phyloP scores from a whole-genome alignment of 92 coral and sea anemone genomes.

The Montipora capitata region DNA sequence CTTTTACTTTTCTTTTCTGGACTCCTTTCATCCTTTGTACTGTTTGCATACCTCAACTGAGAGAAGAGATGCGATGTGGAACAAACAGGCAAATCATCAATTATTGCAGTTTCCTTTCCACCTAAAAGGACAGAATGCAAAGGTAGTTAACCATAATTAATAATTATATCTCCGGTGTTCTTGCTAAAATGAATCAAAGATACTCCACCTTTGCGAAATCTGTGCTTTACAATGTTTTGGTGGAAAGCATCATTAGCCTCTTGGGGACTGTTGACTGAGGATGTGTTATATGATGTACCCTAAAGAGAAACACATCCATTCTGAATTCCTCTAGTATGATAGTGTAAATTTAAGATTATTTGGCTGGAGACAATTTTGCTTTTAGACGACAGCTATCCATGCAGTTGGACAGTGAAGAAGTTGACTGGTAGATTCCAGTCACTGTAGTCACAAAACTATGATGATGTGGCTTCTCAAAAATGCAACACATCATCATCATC shows the following conservation, averaged over 20 bases:
- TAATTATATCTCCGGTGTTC: slow-evolving; percentile 33
- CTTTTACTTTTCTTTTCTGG: no score
- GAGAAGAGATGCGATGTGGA: slow-evolving; percentile 38
- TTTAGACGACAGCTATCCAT: no score
- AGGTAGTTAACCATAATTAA: background rate
- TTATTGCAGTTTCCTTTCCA: background rate
- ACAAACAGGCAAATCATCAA: slow-evolving; percentile 10
- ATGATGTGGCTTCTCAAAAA: no score
- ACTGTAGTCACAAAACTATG: no score
- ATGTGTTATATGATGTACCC: background rate
- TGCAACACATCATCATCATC: no score
- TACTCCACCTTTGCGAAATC: slow-evolving; percentile 4
- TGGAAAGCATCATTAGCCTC: background rate
- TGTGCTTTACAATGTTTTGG: background rate
- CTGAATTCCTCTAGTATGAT: background rate
- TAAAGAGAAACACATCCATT: background rate
- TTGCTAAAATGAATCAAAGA: slow-evolving; percentile 53
- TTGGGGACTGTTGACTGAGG: background rate
- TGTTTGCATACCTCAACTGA: slow-evolving; percentile 19
- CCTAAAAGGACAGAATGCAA: background rate
- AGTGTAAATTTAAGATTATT: no score
- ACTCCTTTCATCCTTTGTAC: no score
- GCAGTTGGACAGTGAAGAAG: no score
- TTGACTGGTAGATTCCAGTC: no score
- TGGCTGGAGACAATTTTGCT: no score